phyloP scores from a whole-genome alignment of 1,140 invertebrate species.

The Lethrus apterus region DNA sequence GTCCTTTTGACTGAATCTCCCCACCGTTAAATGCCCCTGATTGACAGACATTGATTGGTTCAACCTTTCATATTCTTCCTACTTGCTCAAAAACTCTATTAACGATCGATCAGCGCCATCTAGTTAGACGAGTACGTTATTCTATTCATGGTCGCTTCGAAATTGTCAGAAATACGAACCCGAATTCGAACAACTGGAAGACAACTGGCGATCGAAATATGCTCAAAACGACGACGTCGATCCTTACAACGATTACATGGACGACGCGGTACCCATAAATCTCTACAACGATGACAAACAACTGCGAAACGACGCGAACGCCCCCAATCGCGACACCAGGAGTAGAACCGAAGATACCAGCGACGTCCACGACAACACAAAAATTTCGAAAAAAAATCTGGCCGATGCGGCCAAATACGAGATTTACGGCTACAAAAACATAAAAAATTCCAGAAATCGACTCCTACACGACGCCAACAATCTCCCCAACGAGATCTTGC shows the following conservation, averaged over 20 bases:
- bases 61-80: too few relatives aligned
- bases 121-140: too few relatives aligned
- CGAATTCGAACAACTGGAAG: neutral
- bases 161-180: neutral
- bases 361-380: neutral
- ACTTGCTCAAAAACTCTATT: too few relatives aligned
- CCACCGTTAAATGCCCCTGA: too few relatives aligned
- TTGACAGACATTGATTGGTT: too few relatives aligned
- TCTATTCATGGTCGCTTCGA: too few relatives aligned
- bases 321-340: constrained; percentile 31
- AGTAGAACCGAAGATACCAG: constrained; percentile 28
- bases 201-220: constrained; percentile 6
- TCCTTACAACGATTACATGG: constrained; percentile 14
- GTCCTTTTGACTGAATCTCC: too few relatives aligned
- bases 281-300: constrained; percentile 11
- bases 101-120: too few relatives aligned
- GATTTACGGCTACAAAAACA: constrained; percentile 36
- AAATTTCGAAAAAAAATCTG: constrained; percentile 25
- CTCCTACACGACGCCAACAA: constrained; percentile 33
- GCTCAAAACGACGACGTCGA: constrained; percentile 16
- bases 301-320: neutral
- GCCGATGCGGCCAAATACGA: constrained; percentile 23
- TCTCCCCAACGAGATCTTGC: constrained; percentile 36
- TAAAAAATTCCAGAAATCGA: constrained; percentile 30
- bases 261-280: constrained; percentile 13